phyloP scores from a whole-genome alignment of 1,140 invertebrate species.

The Bombus cullumanus region DNA sequence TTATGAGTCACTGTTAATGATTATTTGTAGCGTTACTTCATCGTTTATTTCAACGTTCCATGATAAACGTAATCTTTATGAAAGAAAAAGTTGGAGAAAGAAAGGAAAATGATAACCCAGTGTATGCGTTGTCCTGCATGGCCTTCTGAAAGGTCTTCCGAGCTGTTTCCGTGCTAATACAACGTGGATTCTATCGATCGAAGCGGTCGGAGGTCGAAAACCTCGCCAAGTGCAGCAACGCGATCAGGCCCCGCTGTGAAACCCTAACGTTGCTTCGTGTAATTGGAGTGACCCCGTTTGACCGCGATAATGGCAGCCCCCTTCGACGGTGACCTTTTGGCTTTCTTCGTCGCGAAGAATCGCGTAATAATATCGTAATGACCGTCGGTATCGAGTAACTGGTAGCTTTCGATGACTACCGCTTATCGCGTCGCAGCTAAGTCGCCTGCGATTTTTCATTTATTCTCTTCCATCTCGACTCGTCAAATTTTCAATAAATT shows the following conservation, averaged over 20 bases:
- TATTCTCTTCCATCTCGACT: not conserved
- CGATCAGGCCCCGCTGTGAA: conserved; percentile 54
- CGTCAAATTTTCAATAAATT: not conserved
- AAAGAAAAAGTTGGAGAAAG: not conserved
- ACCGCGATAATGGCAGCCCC: conserved; percentile 75
- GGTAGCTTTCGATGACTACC: not conserved
- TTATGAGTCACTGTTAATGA: not conserved
- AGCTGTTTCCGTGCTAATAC: conserved; percentile 32
- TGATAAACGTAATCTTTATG: not conserved
- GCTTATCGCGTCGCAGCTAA: not conserved
- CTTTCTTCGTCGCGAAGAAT: conserved; percentile 8
- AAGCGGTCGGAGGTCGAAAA: conserved; percentile 55
- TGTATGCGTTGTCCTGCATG: too few species aligned
- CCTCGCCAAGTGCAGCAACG: conserved; percentile 40
- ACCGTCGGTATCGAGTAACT: not conserved
- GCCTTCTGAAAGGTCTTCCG: conserved; percentile 15
- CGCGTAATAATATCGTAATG: conserved; percentile 27
- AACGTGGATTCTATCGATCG: conserved; percentile 23
- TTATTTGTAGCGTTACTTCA: not conserved
- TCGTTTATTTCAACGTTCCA: too few species aligned
- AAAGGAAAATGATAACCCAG: not conserved
- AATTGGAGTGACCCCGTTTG: conserved; percentile 78
- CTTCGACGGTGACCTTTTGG: conserved; percentile 41
- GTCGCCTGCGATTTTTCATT: not conserved
- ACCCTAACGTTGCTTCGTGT: conserved; percentile 68